These are phyloP conservation scores for Vespertilio murinus DNA, from an alignment of 2,797 vertebrate species.

Conservation along the genomic window DNA sequence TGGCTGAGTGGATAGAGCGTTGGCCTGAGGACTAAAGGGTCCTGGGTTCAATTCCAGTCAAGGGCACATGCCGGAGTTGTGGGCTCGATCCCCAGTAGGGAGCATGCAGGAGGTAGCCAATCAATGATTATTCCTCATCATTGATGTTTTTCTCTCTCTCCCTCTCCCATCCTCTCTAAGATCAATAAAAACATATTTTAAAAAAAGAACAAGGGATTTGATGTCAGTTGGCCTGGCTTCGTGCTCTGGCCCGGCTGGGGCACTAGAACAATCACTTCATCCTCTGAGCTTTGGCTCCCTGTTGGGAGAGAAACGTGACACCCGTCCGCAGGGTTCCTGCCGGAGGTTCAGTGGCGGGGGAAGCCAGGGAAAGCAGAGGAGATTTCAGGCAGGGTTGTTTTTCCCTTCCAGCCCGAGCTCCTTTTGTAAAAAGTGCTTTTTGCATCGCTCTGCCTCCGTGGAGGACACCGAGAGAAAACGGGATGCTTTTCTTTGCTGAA, in stretches of 20 bases:
- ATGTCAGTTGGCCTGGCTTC: neutral
- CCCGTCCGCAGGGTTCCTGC: neutral
- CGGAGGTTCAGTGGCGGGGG: neutral
- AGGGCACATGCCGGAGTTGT: no score
- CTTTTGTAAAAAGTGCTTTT: slow-evolving; percentile 35
- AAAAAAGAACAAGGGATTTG: no score
- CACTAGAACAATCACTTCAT: neutral
- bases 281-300: neutral
- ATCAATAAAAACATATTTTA: no score
- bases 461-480: slow-evolving; percentile 12
- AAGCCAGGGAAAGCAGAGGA: neutral
- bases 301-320: neutral
- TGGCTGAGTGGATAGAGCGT: no score
- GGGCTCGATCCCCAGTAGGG: no score
- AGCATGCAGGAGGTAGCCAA: no score
- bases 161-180: no score
- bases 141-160: no score
- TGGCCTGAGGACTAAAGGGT: no score
- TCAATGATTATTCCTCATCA: no score
- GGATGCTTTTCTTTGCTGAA: slow-evolving; percentile 36
- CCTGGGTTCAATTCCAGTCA: no score
- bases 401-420: neutral
- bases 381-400: slow-evolving; percentile 23
- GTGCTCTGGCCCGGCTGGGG: neutral
- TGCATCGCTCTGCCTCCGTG: neutral